These are phyloP conservation scores for Aegotheles bennettii DNA, from an alignment of 2,113 vertebrate species.

Conservation along the genomic window DNA sequence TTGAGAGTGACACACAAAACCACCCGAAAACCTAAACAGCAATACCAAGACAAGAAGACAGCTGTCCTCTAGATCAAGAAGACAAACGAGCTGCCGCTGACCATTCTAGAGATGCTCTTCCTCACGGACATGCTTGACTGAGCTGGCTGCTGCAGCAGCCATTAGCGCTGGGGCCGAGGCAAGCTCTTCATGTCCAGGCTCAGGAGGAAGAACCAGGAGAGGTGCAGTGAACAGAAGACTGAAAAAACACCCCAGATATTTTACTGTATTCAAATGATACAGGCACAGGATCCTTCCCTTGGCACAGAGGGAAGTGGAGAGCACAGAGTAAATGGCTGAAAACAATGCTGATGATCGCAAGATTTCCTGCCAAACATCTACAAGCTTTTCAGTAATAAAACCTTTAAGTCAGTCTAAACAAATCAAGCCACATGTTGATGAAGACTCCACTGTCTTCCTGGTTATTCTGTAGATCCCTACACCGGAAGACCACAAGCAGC, in stretches of 20 bases:
- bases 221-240: not conserved
- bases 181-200: not conserved
- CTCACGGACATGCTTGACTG: not conserved
- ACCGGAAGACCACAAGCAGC: not conserved
- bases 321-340: not conserved
- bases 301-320: not conserved
- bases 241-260: not conserved
- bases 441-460: not conserved
- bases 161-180: fast-evolving
- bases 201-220: not conserved
- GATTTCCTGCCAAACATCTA: not conserved
- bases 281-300: not conserved
- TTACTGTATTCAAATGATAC: not conserved
- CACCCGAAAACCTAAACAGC: not conserved
- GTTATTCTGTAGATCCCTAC: not conserved
- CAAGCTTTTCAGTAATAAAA: not conserved
- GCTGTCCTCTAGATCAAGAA: not conserved
- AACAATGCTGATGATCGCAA: not conserved
- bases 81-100: not conserved
- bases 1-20: not conserved
- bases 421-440: not conserved
- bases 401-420: not conserved
- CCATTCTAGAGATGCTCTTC: not conserved
- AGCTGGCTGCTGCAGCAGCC: not conserved
- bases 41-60: not conserved